Evolutionary conservation across 2,113 vertebrate genomes (phyloP), one percentile per base, ranked within the genome.

Genomic region (human): DNA sequence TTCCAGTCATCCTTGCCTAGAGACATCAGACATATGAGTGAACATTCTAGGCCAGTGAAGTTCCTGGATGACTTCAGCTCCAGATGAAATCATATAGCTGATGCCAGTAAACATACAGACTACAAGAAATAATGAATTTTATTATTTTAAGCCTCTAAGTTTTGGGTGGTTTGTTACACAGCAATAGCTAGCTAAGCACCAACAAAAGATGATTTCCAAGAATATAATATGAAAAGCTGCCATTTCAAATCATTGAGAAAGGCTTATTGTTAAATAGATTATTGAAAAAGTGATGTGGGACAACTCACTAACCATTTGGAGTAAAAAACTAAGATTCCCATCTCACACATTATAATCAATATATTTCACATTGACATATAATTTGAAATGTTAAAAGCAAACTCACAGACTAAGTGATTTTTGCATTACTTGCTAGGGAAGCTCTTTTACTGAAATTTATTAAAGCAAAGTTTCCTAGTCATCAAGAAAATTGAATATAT

Each of bases 31-130:
- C 3, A 43, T 78, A 25, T 30, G 8, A 75, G 27, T 48, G 55
- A 78, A 61, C 57, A 64, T 30, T 48, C 75, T 3, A 78, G 75
- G 73, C 40, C 32, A 78, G 40, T 40, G 1, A 55, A 57, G 14
- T 43, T 12, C 64, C 45, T 80, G 30, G 16, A 4, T 38, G 79
- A n/a, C 59, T 55, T 95, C 50, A 68, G 89, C 40, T 0, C 91
- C 99, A 99, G 20, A 99, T 99, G 0, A 99, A 99, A 95, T 98
- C 99, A 27, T 57, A 32, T 16, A 90, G 23, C 38, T 32, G 5
- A 99, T 99, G 8, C 99, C 40, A 64, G 57, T 43, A 84, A 84
- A 64, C 5, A 4, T 89, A 25, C 40, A 78, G 20, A 90, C 30
- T 38, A 78, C 22, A 78, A 61, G 30, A 89, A 89, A 61, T 64